Percentiles rank a stretch among this genome's conserved stretches.
Conservation (phyloP, 2,888 invertebrate species). For the Yponomeuta evonymella region DNA sequence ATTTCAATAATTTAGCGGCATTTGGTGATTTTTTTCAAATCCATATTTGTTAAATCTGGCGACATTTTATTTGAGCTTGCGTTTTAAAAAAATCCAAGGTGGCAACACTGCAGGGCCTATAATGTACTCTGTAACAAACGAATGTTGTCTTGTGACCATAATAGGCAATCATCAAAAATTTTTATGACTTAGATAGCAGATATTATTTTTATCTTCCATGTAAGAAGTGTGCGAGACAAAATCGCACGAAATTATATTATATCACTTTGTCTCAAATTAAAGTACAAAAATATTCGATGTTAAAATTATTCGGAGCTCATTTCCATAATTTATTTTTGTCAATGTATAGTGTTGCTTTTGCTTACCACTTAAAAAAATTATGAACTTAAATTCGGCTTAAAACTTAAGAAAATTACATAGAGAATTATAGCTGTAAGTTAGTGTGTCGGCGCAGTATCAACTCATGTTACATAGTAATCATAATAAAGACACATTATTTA, state of each 20-base stretch:
- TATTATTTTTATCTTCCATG: too few relatives aligned
- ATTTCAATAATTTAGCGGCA: too few relatives aligned
- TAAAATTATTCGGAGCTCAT: background rate
- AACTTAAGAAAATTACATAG: background rate
- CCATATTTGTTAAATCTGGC: too few relatives aligned
- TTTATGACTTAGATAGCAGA: too few relatives aligned
- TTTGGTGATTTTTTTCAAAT: too few relatives aligned
- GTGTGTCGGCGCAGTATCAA: conserved; percentile 25
- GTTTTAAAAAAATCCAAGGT: too few relatives aligned
- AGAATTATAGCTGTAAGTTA: background rate
- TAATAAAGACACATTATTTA: conserved; percentile 3
- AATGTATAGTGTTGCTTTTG: background rate
- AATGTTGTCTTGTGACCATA: too few relatives aligned
- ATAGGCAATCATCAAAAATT: too few relatives aligned
- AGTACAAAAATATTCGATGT: background rate
- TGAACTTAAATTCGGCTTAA: background rate
- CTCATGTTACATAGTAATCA: background rate
- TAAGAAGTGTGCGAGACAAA: too few relatives aligned
- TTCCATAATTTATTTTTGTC: background rate
- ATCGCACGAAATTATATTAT: background rate
- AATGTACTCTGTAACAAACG: too few relatives aligned
- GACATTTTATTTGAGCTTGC: too few relatives aligned
- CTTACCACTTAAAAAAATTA: background rate
- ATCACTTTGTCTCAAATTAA: background rate
- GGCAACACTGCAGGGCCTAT: too few relatives aligned